A percentile compares a stretch with the other conserved stretches of the same genome.
Conservation (phyloP, 2,113 vertebrate species). For the Strix uralensis region DNA sequence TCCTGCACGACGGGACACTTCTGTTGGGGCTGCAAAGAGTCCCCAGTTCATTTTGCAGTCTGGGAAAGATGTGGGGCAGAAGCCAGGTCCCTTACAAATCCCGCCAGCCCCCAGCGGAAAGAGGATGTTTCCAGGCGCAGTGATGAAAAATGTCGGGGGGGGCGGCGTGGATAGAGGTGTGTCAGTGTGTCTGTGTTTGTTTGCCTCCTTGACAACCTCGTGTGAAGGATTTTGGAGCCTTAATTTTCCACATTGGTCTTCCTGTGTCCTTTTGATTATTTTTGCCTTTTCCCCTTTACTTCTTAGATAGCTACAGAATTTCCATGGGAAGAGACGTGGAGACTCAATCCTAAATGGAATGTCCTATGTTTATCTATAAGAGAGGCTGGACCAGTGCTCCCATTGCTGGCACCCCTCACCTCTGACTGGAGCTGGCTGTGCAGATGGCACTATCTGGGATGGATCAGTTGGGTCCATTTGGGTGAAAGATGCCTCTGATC, state of each 20-base stretch:
- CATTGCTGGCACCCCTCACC: not conserved
- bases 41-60: not conserved
- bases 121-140: not conserved
- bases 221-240: not conserved
- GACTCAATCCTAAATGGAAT: not conserved
- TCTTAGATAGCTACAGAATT: not conserved
- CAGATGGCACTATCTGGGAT: not conserved
- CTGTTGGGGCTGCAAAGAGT: not conserved
- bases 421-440: not conserved
- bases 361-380: not conserved
- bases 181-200: not conserved
- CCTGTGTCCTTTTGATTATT: not conserved
- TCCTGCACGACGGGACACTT: not conserved
- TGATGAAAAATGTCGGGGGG: not conserved
- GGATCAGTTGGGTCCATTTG: not conserved
- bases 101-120: not conserved
- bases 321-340: not conserved
- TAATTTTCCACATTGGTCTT: not conserved
- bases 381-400: not conserved
- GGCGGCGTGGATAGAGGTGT: not conserved
- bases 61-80: not conserved
- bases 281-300: not conserved
- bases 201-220: not conserved
- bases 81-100: not conserved
- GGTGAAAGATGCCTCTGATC: not conserved